A percentile compares a stretch with the other conserved stretches of the same genome.
Evolutionary conservation across 1,140 invertebrate genomes (phyloP).

Genomic region (Wiebesia pumilae): DNA sequence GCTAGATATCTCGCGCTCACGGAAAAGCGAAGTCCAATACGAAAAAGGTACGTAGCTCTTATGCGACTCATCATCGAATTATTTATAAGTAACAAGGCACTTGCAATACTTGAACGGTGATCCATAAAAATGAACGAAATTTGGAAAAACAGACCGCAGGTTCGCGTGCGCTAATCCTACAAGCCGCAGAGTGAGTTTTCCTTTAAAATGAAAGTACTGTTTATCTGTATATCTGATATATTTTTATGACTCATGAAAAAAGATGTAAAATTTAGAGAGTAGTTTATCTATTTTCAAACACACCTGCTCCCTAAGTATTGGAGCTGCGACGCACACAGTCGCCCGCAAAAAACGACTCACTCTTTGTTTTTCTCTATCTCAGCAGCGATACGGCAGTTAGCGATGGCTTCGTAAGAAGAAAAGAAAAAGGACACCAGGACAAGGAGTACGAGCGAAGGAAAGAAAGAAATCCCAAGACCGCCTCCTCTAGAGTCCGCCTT

Average conservation of each 20-base stretch:
- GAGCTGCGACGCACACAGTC: not conserved
- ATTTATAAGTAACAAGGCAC: too few species aligned
- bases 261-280: not conserved
- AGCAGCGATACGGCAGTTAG: not conserved
- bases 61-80: too few species aligned
- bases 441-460: conserved; percentile 5
- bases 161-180: not conserved
- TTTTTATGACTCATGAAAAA: not conserved
- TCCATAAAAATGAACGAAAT: not conserved
- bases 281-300: conserved; percentile 12
- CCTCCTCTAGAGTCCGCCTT: conserved; percentile 26
- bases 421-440: not conserved
- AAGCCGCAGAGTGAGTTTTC: not conserved
- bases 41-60: too few species aligned
- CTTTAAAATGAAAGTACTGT: not conserved
- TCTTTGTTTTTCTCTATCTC: not conserved
- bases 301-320: not conserved
- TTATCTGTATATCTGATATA: not conserved
- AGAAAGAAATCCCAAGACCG: conserved; percentile 48
- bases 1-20: too few species aligned
- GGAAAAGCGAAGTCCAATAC: too few species aligned
- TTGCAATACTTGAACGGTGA: too few species aligned
- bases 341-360: not conserved
- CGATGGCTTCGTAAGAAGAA: not conserved
- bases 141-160: not conserved